These are phyloP conservation scores for Neotragus moschatus DNA, from an alignment of 2,113 vertebrate genomes.

Conservation along the genomic window DNA sequence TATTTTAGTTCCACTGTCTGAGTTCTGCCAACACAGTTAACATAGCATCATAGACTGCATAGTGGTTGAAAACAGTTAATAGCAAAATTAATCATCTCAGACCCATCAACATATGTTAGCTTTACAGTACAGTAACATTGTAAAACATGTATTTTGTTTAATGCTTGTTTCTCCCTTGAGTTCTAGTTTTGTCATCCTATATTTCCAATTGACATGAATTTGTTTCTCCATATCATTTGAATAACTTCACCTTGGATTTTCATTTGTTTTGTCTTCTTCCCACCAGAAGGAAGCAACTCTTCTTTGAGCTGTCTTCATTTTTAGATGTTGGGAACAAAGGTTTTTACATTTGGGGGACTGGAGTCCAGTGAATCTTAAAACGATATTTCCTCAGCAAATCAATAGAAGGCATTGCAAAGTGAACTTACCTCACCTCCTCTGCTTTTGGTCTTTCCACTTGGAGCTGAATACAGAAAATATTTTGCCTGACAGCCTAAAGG, in stretches of 20 bases:
- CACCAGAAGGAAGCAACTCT: not conserved
- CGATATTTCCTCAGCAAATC: conserved; percentile 40
- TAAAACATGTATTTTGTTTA: not conserved
- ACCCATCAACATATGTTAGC: not conserved
- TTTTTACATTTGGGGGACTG: not conserved
- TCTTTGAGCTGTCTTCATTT: not conserved
- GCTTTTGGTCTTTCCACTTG: not conserved
- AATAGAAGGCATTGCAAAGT: conserved; percentile 30
- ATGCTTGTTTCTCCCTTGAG: not conserved
- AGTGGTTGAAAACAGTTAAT: not conserved
- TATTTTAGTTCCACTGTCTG: not conserved
- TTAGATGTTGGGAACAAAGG: conserved; percentile 29
- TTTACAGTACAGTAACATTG: not conserved
- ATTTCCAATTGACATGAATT: not conserved
- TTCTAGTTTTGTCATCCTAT: not conserved
- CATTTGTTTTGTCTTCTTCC: not conserved
- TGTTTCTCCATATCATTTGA: conserved; percentile 1
- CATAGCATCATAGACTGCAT: not conserved
- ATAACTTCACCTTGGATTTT: not conserved
- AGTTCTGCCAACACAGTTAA: not conserved
- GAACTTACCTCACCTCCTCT: conserved; percentile 31
- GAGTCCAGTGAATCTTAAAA: conserved; percentile 33
- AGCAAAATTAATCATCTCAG: not conserved
- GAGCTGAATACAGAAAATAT: not conserved
- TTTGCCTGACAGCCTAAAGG: conserved; percentile 42